Conservation (phyloP, 2,888 invertebrate genomes). For the Furcula furcula region DNA sequence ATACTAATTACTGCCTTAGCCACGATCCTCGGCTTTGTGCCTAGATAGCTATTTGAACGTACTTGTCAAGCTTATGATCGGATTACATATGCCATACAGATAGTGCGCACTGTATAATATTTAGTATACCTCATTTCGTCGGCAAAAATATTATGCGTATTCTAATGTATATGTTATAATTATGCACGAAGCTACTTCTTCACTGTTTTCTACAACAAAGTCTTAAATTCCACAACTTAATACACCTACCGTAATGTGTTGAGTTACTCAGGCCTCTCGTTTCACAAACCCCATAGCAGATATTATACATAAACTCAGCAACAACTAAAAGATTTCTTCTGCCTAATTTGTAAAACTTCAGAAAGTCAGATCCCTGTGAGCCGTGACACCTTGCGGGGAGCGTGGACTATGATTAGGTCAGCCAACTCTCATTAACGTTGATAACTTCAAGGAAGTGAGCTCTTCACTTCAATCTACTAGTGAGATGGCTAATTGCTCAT, state of each 20-base stretch:
- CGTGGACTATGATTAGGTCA: constrained; percentile 12
- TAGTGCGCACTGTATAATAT: too few relatives aligned
- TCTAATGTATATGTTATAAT: too few relatives aligned
- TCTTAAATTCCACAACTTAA: too few relatives aligned
- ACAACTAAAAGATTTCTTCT: neutral
- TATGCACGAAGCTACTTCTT: too few relatives aligned
- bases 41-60: constrained; percentile 15
- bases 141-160: too few relatives aligned
- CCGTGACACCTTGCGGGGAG: too few relatives aligned
- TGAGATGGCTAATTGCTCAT: constrained; percentile 12
- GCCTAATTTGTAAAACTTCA: neutral
- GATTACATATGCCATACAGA: too few relatives aligned
- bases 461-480: constrained; percentile 9
- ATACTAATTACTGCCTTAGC: constrained; percentile 20
- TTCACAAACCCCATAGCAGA: constrained; percentile 7
- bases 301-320: constrained; percentile 3
- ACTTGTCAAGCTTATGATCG: constrained; percentile 1
- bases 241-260: neutral
- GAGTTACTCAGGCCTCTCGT: neutral
- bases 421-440: constrained; percentile 17
- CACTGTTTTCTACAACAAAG: too few relatives aligned
- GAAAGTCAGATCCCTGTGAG: neutral
- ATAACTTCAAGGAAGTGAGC: constrained; percentile 12
- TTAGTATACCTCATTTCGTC: too few relatives aligned
- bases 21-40: constrained; percentile 12